phyloP scores from a whole-genome alignment of 2,888 invertebrate genomes.

The Drosophila mimetica region DNA sequence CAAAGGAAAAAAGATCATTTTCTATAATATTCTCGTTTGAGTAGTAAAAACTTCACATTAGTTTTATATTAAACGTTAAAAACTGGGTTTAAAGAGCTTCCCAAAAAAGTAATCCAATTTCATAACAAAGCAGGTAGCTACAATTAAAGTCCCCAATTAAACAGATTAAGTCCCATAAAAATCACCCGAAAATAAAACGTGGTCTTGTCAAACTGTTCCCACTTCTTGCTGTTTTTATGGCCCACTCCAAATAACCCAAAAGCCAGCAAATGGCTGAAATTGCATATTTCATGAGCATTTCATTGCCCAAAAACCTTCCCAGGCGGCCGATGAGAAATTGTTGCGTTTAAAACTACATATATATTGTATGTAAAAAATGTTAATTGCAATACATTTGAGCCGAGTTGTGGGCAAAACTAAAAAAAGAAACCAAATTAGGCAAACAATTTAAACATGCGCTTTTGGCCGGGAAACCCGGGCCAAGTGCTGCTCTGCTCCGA shows the following conservation, averaged over 20 bases:
- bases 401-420: slow-evolving; percentile 25
- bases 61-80: background rate
- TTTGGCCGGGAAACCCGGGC: slow-evolving; percentile 71
- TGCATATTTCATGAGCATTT: slow-evolving; percentile 42
- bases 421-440: slow-evolving; percentile 69
- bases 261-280: slow-evolving; percentile 43
- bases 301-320: slow-evolving; percentile 61
- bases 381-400: slow-evolving; percentile 73
- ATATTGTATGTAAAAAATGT: slow-evolving; percentile 59
- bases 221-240: slow-evolving; percentile 26
- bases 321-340: slow-evolving; percentile 70
- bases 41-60: too few species aligned
- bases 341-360: slow-evolving; percentile 62
- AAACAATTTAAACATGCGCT: slow-evolving; percentile 77
- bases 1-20: background rate
- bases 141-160: slow-evolving; percentile 19
- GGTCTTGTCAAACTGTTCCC: slow-evolving; percentile 32
- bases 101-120: slow-evolving; percentile 1
- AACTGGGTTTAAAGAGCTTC: background rate
- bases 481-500: slow-evolving; percentile 73
- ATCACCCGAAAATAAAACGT: slow-evolving; percentile 21
- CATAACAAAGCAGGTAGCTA: slow-evolving; percentile 6
- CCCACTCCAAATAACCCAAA: slow-evolving; percentile 32
- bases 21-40: background rate
- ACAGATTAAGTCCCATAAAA: slow-evolving; percentile 32